Evolutionary conservation across 2,113 vertebrate genomes (phyloP).

Genomic region (Coracopsis vasa): DNA sequence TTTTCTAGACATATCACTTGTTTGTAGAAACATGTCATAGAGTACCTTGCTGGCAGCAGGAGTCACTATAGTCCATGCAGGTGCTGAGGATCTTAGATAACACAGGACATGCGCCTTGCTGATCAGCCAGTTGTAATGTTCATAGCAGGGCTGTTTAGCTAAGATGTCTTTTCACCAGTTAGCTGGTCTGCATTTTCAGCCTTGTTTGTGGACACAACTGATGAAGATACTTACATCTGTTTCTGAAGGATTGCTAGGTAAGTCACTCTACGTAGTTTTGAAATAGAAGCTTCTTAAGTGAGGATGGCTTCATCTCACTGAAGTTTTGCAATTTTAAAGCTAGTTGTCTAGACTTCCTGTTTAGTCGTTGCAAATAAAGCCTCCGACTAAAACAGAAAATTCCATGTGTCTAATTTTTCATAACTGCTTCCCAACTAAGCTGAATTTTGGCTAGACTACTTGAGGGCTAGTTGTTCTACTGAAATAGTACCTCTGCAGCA

Average conservation of each 20-base stretch:
- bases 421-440: not conserved
- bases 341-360: not conserved
- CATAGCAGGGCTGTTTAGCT: not conserved
- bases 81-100: not conserved
- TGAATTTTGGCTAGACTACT: not conserved
- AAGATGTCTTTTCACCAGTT: not conserved
- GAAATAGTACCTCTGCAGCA: not conserved
- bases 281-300: not conserved
- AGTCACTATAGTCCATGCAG: not conserved
- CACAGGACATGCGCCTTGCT: not conserved
- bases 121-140: not conserved
- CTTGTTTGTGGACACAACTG: not conserved
- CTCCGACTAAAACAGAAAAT: not conserved
- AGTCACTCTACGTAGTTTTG: not conserved
- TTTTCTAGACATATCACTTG: not conserved
- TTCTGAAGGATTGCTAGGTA: not conserved
- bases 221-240: not conserved
- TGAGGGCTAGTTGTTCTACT: not conserved
- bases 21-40: not conserved
- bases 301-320: not conserved
- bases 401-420: not conserved
- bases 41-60: not conserved
- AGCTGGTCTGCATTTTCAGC: not conserved
- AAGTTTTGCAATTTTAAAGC: not conserved
- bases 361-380: not conserved